Base-by-base conservation (phyloP, 2,113 vertebrate species). In the Tautogolabrus adspersus region DNA sequence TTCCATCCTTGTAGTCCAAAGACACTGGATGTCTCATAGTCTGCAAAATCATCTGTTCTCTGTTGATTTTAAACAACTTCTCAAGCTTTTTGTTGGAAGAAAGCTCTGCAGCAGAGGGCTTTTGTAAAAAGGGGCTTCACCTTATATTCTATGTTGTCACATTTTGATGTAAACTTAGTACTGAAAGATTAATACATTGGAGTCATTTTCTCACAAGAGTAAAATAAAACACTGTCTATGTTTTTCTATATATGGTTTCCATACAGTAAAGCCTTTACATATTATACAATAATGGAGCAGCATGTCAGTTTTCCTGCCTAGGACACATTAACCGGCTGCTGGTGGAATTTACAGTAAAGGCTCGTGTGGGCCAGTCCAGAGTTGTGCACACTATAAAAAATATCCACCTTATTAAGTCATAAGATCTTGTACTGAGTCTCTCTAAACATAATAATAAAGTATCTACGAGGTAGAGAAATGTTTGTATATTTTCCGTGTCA, bases 251-350 rank as follows among this genome's bases (percentile, higher is more conserved):
- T 80, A 59, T 51, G 66, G 66, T 79, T 44, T 52, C 57, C 47
- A 13, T 52, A 66, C 54, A 68, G 56, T 34, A 77, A 63, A 76
- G 64, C 23, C 60, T 68, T 77, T 82, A 88, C 66, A 77, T 52
- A 51, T 10, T 70, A 80, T 58, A 63, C 0, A 21, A 68, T 81
- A 85, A 89, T 74, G 72, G 77, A 87, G 66, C 51, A 84, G 71
- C 72, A 84, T 81, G 83, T 86, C 69, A 77, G 83, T 63, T 67
- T 88, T 86, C 71, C 78, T 86, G 76, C 44, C 70, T 68, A 58
- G 85, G 77, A 80, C 89, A 88, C 86, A 90, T 89, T 89, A 89
- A 90, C 81, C 66, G 70, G 44, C 81, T 85, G 83, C 77, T 86
- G 75, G 62, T 79, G 68, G 81, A 86, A 84, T 83, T 92, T 89